Conservation (phyloP, 2,797 vertebrate genomes). For the Molossus molossus region DNA sequence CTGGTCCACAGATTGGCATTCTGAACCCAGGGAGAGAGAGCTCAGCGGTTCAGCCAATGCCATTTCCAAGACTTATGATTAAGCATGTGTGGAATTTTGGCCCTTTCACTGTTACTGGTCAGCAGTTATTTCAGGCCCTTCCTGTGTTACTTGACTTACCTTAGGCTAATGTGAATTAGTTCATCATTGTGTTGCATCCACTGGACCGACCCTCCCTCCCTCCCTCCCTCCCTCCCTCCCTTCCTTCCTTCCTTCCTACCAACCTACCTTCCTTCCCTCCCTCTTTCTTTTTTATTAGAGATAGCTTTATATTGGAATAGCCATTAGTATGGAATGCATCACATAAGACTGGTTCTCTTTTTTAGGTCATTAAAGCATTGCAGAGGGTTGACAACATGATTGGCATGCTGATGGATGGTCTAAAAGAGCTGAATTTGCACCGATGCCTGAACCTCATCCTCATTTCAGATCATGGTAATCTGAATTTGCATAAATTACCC, state of each 20-base stretch:
- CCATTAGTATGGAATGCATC: background rate
- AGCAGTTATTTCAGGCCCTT: background rate
- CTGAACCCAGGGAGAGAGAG: background rate
- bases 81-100: background rate
- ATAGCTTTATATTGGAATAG: background rate
- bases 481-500: background rate
- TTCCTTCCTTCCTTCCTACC: accelerated
- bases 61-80: background rate
- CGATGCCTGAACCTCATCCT: conserved; percentile 95
- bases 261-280: too few species aligned
- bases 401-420: conserved; percentile 95
- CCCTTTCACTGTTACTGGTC: background rate
- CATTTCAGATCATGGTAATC: conserved; percentile 97
- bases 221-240: too few species aligned
- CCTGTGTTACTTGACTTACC: background rate
- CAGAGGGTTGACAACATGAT: conserved; percentile 93
- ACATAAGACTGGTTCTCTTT: conserved; percentile 31
- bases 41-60: background rate
- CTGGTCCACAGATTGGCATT: background rate
- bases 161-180: background rate
- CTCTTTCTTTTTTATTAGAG: background rate
- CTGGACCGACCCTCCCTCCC: too few species aligned
- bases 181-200: background rate
- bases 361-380: conserved; percentile 94
- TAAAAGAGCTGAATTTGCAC: conserved; percentile 93